phyloP scores from a whole-genome alignment of 2,888 invertebrate genomes.

The Lagria hirta region DNA sequence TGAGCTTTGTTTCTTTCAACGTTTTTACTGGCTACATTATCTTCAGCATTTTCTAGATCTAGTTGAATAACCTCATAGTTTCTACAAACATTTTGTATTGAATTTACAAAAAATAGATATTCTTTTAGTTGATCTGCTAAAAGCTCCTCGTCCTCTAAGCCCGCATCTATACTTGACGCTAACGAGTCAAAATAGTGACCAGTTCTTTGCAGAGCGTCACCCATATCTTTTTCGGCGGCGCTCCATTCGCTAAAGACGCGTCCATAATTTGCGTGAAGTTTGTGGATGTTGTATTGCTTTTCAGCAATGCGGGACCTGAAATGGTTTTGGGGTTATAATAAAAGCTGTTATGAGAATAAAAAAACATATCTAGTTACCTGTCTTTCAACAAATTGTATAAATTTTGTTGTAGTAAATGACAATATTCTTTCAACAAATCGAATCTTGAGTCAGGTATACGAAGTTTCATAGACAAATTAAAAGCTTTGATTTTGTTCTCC shows the following conservation, averaged over 20 bases:
- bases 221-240: slow-evolving; percentile 79
- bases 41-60: slow-evolving; percentile 70
- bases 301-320: slow-evolving; percentile 74
- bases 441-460: slow-evolving; percentile 74
- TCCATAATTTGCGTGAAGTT: slow-evolving; percentile 79
- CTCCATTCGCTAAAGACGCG: slow-evolving; percentile 85
- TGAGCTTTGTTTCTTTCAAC: slow-evolving; percentile 60
- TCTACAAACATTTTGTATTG: slow-evolving; percentile 71
- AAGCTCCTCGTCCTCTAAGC: slow-evolving; percentile 80
- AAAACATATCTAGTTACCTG: no score
- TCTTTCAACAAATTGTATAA: slow-evolving; percentile 62
- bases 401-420: slow-evolving; percentile 67
- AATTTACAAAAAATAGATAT: slow-evolving; percentile 75
- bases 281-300: slow-evolving; percentile 74
- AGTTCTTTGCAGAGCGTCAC: slow-evolving; percentile 71
- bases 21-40: slow-evolving; percentile 56
- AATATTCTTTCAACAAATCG: slow-evolving; percentile 74
- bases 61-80: slow-evolving; percentile 75
- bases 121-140: slow-evolving; percentile 82
- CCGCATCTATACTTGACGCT: slow-evolving; percentile 44
- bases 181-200: slow-evolving; percentile 63
- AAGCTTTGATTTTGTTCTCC: slow-evolving; percentile 75
- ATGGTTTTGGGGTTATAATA: no score
- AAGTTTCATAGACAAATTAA: slow-evolving; percentile 73
- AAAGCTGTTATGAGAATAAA: no score